Base-by-base conservation (phyloP, 1,140 invertebrate genomes). In the Cepaea nemoralis region DNA sequence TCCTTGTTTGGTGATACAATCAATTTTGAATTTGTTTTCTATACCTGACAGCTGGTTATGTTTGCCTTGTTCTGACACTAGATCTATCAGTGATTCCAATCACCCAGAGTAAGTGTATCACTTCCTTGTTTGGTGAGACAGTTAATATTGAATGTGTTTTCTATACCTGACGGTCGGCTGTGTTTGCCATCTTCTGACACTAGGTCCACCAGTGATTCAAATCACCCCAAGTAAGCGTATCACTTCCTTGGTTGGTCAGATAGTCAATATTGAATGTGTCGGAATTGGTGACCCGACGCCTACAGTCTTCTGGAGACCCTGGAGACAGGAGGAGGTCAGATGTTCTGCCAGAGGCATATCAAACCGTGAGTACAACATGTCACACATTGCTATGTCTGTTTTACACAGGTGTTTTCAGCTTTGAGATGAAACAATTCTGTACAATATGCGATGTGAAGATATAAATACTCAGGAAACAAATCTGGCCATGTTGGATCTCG, bases 251-350 rank as follows among this genome's bases (percentile, higher is more conserved):
- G 91, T 92, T 31, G 94, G 95, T 40, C 93, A 95, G 77, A 92
- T 91, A 67, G 92, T 97, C 0, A 90, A 92, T 42, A 86, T 97
- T 6, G 93, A 94, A 75, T 98, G 97, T 89, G 92, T 93, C 1
- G 96, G 94, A 0, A 93, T 92, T 73, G 97, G 97, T 22, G 93
- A 94, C 79, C 97, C 97, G 0, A 91, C 93, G 69, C 96, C 97
- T 0, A 92, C 90, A 39, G 95, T 98, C 0, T 89, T 91, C 10
- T 97, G 96, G 96, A 92, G 89, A 42, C 91, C n/a, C 90, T 92
- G 31, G 80, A 82, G 50, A 75, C 70, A 87, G 83, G 3, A 50
- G 82, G 6, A 83, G 87, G 24, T 85, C 86, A 67, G 87, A 88
- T 59, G 73, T 88, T 2, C 75, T 86, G 1, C 75, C 84, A 10